Percentiles rank a stretch among this genome's conserved stretches.
Evolutionary conservation across 1,140 invertebrate genomes (phyloP).

Genomic region (Pachyrhynchus sulphureomaculatus): DNA sequence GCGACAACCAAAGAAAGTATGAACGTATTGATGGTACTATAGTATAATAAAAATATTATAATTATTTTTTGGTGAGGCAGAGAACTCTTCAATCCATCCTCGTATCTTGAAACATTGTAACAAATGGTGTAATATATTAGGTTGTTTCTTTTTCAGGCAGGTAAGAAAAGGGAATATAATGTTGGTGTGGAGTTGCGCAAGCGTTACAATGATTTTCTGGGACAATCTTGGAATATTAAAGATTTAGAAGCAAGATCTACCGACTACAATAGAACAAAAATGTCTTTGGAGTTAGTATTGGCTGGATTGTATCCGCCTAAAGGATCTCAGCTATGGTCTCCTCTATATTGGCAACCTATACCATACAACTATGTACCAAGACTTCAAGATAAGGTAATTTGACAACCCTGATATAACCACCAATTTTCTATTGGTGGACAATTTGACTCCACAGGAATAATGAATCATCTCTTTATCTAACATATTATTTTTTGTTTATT

Average conservation of each 20-base stretch:
- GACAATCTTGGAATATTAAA: conserved; percentile 56
- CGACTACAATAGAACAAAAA: conserved; percentile 59
- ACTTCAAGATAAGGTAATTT: conserved; percentile 16
- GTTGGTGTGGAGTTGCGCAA: conserved; percentile 61
- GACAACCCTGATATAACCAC: too few relatives aligned
- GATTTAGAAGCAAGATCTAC: conserved; percentile 26
- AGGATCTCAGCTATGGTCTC: neutral
- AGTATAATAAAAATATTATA: too few relatives aligned
- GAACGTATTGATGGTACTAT: too few relatives aligned
- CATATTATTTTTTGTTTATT: too few relatives aligned
- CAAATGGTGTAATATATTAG: neutral
- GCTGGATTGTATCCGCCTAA: conserved; percentile 80
- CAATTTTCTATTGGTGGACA: too few relatives aligned
- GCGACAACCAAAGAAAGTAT: too few relatives aligned
- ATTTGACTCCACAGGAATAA: too few relatives aligned
- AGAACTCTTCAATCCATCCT: too few relatives aligned
- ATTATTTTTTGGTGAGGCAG: too few relatives aligned
- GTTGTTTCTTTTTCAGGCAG: conserved; percentile 4
- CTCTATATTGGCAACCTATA: conserved; percentile 76
- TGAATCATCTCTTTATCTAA: too few relatives aligned
- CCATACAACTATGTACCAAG: conserved; percentile 58
- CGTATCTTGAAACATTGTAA: too few relatives aligned
- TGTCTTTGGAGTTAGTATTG: conserved; percentile 66
- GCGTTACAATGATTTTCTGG: conserved; percentile 62
- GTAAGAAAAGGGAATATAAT: conserved; percentile 55